Base-by-base conservation (phyloP, 2,888 invertebrate genomes). In the Lasius fuliginosus region DNA sequence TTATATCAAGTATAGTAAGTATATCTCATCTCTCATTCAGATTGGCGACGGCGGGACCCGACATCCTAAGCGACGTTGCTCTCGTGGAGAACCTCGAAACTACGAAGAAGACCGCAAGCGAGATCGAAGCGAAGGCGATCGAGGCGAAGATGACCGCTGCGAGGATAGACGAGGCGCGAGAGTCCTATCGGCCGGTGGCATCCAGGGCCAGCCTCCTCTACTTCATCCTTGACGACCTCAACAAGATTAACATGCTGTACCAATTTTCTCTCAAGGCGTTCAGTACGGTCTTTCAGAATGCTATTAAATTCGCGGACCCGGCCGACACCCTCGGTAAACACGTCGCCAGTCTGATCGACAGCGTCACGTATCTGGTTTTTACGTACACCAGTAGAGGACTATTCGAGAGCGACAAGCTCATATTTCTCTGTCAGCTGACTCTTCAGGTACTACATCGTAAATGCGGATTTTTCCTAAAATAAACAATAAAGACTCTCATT, bases 221-320 rank as follows among this genome's bases (percentile, higher is more conserved):
- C 95, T 99, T 99, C 94, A 98, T 99, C 86, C 95, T 99, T 85
- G 99, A 98, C 93, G 99, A 99, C 92, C 95, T 99, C 73, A 97
- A 97, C 95, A 98, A 98, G 95, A 98, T 99, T 92, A 98, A 99
- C 95, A 98, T 98, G 65, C 98, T 99, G 94, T 99, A 99, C 95
- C 99, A 99, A 95, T 99, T 99, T 95, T 99, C 99, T 0, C 95
- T 99, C 82, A 99, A 99, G 95, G 98, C 99, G 0, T 99, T 99
- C 95, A 98, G 97, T 91, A 97, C 98, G 0, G 99, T 99, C 4
- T 99, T 99, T 95, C 97, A 97, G 91, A 98, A 97, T 89, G 98
- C 99, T 0, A 96, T 99, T 67, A 95, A 95, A 23, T 96, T 95
- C 82, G 97, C 99, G 0, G 96, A 96, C 6, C 95, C 96, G 0